phyloP scores from a whole-genome alignment of 2,113 vertebrate genomes.

The Felis chaus region DNA sequence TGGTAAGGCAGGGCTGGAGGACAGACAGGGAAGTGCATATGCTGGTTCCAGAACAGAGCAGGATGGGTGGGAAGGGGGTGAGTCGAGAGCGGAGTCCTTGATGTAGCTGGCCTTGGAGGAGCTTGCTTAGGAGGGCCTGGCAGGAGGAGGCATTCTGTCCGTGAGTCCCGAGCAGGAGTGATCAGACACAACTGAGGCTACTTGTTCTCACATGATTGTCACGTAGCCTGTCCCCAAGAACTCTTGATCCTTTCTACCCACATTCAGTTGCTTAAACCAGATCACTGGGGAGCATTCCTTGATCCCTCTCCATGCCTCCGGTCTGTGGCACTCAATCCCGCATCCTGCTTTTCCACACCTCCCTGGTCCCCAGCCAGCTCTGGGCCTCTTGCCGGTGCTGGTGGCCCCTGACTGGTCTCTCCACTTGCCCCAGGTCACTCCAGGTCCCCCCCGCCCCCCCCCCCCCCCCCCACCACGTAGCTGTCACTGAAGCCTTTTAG shows the following conservation, averaged over 20 bases:
- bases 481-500: neutral
- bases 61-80: accelerated
- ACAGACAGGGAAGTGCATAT: accelerated
- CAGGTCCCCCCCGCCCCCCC: neutral
- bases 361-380: neutral
- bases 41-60: neutral
- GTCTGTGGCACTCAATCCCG: neutral
- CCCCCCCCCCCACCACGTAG: neutral
- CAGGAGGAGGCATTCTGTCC: neutral
- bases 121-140: accelerated
- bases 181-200: neutral
- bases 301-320: neutral
- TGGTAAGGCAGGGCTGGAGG: neutral
- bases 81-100: neutral
- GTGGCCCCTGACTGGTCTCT: neutral
- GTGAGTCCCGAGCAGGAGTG: accelerated
- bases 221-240: neutral
- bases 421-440: neutral
- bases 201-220: neutral
- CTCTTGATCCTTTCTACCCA: neutral
- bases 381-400: neutral
- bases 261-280: neutral
- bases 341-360: neutral
- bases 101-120: neutral
- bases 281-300: neutral